Base-by-base conservation (phyloP, 2,113 vertebrate species). In the Trogon surrucura region DNA sequence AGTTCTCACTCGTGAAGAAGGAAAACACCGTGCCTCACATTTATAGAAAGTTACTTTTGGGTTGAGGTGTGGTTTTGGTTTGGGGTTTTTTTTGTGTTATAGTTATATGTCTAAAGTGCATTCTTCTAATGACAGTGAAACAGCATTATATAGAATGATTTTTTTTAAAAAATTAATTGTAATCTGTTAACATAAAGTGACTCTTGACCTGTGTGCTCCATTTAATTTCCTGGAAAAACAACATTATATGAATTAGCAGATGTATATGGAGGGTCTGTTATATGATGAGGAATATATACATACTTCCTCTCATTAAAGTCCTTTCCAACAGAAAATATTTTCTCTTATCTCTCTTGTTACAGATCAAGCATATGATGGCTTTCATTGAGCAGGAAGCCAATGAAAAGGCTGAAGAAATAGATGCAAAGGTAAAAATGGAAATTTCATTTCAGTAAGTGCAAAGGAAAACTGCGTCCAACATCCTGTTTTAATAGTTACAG, bases 321-420 rank as follows among this genome's bases (percentile, higher is more conserved):
- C 56, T 93, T 89, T 45, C 56, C 32, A 57, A 61, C n/a, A 85
- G 60, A 61, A 75, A 53, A 34, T 30, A 8, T 23, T 87, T 87
- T 51, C 8, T 74, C 67, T 60, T 78, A 18, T 93, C 30, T 92
- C 53, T 97, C 79, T 32, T 51, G 4, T 94, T 88, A 22, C 84
- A 99, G 99, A 99, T 99, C 97, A 99, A 99, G 91, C 99, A 99
- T 95, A 99, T 99, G 99, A 99, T 99, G 99, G 99, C 99, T 98
- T 99, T 99, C 98, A 99, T 99, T 30, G 99, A 99, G 94, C 99
- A 99, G 97, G 99, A 99, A 97, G 99, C 99, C 97, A 99, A 99
- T 91, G 99, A 99, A 96, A 99, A 99, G 96, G 99, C 99, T 74
- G 99, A 99, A 96, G 99, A 99, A 97, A 99, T 99, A 79, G 99